A percentile compares a stretch with the other conserved stretches of the same genome.
Evolutionary conservation across 2,888 invertebrate species (phyloP).

Genomic region (Ophioninae sp.): DNA sequence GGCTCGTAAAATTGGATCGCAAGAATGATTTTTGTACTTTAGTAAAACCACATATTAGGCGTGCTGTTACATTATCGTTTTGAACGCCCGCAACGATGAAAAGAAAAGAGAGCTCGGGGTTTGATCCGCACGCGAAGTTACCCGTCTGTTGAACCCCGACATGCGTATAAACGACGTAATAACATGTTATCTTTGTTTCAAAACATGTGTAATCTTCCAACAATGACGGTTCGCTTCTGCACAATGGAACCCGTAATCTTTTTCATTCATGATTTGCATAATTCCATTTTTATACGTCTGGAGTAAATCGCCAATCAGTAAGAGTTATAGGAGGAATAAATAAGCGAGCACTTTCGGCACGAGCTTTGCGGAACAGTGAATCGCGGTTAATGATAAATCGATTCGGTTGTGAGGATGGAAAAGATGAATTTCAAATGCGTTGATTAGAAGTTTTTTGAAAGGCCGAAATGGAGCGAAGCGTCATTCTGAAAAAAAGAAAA

Average conservation of each 20-base stretch:
- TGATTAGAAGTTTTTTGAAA: neutral
- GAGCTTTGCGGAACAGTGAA: neutral
- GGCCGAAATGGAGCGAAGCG: neutral
- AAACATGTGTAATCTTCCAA: constrained; percentile 15
- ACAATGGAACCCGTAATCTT: constrained; percentile 15
- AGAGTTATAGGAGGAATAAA: constrained; percentile 16
- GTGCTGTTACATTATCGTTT: constrained; percentile 6
- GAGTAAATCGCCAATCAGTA: constrained; percentile 7
- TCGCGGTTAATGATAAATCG: constrained; percentile 7
- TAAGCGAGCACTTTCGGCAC: neutral
- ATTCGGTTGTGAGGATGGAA: neutral
- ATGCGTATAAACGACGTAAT: constrained; percentile 24
- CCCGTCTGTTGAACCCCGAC: constrained; percentile 16
- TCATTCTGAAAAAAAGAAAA: neutral
- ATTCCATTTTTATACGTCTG: constrained; percentile 20
- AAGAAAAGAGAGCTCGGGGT: neutral
- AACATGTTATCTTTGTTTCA: constrained; percentile 1
- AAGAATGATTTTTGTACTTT: constrained; percentile 12
- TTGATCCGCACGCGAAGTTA: constrained; percentile 12
- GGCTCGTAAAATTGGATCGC: neutral
- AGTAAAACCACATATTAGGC: neutral
- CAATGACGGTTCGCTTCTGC: constrained; percentile 13
- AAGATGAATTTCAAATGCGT: neutral
- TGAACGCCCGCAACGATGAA: neutral
- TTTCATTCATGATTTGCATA: constrained; percentile 32